Base-by-base conservation (phyloP, 2,888 invertebrate genomes). In the Pterostichus madidus region DNA sequence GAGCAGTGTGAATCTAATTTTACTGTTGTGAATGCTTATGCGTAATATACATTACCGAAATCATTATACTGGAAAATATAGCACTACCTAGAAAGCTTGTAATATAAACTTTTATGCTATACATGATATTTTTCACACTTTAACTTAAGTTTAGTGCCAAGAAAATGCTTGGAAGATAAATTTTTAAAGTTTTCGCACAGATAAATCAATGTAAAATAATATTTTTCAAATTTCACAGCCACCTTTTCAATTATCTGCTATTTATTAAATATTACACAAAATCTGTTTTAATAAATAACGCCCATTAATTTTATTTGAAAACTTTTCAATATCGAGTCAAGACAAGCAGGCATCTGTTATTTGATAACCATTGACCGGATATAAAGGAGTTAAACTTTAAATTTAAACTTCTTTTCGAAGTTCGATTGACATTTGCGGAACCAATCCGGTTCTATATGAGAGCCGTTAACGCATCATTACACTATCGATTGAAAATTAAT, bases 401-500 rank as follows among this genome's bases (percentile, higher is more conserved):
- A 49, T 49, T 2, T 49, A 5, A 49, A 49, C 49, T 49, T 49
- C 49, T 24, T 24, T 24, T 49, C 49, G 49, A 49, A 49, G 49
- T n/a, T 49, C 2, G 13, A 49, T 49, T 49, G 49, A 0, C 5
- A 49, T 2, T n/a, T 49, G 49, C 2, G 0, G n/a, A 49, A 13
- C 49, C n/a, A 13, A 49, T 49, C 13, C 49, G 13, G 5, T n/a
- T 5, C 49, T 2, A 49, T n/a, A n/a, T 49, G 2, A 5, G 49
- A 49, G 11, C 49, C 4, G 10, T 11, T n/a, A 13, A 53, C 13
- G 53, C 31, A 59, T 24, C 59, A 6, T 59, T 39, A 8, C 59
- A 59, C 17, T 1, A 24, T 17, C 59, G 24, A 59, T 31, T 59
- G 59, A 31, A 31, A 59, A 59, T 59, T 59, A 59, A 24, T 59